Conservation (phyloP, 1,140 invertebrate species). For the Drosophila nannoptera region DNA sequence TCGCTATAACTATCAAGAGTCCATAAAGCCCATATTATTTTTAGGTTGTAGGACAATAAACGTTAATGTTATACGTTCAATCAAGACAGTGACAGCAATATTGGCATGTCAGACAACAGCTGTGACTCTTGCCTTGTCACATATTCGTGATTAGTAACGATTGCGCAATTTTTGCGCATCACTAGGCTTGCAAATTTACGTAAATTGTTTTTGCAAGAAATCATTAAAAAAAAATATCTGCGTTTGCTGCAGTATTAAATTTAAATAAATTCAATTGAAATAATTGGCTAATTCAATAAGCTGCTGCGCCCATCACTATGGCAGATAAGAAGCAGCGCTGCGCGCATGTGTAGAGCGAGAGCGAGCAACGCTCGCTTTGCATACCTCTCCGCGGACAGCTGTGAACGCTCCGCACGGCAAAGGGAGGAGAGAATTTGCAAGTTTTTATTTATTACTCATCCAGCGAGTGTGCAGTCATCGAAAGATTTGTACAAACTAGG, state of each 20-base stretch:
- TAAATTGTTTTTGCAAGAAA: conserved; percentile 8
- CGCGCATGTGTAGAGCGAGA: conserved; percentile 47
- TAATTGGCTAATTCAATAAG: conserved; percentile 3
- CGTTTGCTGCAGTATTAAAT: neutral
- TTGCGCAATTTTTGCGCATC: neutral
- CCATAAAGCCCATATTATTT: too few relatives aligned
- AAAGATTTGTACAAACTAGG: conserved; percentile 31
- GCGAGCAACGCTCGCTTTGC: conserved; percentile 25
- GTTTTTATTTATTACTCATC: conserved; percentile 50
- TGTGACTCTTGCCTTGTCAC: neutral
- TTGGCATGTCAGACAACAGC: neutral
- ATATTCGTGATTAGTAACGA: conserved; percentile 4
- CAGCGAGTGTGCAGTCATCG: conserved; percentile 42
- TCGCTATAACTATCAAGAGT: too few relatives aligned
- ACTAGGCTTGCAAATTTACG: neutral
- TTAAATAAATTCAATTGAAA: conserved; percentile 2
- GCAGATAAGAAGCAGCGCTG: conserved; percentile 31
- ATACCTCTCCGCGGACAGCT: conserved; percentile 21
- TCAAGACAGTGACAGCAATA: neutral
- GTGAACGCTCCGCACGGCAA: conserved; percentile 3
- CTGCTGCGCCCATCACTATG: conserved; percentile 9
- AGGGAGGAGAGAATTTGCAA: conserved; percentile 29
- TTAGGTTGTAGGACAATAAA: too few relatives aligned
- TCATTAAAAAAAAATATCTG: neutral
- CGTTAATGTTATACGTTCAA: too few relatives aligned